phyloP scores from a whole-genome alignment of 92 coral and sea anemone species.

The Zoanthus sansibaricus region DNA sequence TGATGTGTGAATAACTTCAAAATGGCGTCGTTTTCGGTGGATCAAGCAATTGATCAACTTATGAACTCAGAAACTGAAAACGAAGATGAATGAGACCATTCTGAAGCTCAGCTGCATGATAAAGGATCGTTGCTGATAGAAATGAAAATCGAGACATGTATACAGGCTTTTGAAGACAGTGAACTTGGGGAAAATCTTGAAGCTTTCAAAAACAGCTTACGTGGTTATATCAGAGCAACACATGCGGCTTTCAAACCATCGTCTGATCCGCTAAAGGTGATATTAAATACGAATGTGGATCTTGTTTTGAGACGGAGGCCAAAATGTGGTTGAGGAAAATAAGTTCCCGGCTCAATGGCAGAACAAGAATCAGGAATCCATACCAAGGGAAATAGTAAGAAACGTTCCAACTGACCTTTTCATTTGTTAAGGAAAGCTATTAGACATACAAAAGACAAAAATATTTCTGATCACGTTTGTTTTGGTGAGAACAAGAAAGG shows the following conservation, averaged over 20 bases:
- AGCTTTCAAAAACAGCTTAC: constrained; percentile 40
- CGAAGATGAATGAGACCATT: constrained; percentile 42
- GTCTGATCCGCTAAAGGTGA: constrained; percentile 40
- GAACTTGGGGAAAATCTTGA: constrained; percentile 33
- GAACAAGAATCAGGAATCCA: constrained; percentile 63
- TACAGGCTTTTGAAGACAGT: constrained; percentile 28
- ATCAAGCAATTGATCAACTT: constrained; percentile 36
- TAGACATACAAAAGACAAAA: constrained; percentile 54
- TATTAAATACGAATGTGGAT: constrained; percentile 17
- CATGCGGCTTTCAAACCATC: constrained; percentile 39
- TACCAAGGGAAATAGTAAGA: constrained; percentile 56
- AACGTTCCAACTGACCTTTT: constrained; percentile 63
- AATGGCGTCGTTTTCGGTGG: constrained; percentile 56
- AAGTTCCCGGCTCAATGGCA: constrained; percentile 55
- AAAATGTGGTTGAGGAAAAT: constrained; percentile 19
- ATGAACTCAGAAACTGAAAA: constrained; percentile 40
- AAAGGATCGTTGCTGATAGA: constrained; percentile 5
- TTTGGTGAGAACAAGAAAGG: constrained; percentile 64
- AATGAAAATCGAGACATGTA: constrained; percentile 44
- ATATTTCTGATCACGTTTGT: constrained; percentile 52
- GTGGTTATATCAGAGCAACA: constrained; percentile 27
- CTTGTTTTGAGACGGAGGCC: constrained; percentile 37
- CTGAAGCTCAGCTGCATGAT: constrained; percentile 20
- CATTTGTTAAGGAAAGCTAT: constrained; percentile 62
- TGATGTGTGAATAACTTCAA: constrained; percentile 1